Evolutionary conservation across 2,797 vertebrate genomes (phyloP), one percentile per base, ranked within the genome.

Genomic region (Enteromius radiatus): DNA sequence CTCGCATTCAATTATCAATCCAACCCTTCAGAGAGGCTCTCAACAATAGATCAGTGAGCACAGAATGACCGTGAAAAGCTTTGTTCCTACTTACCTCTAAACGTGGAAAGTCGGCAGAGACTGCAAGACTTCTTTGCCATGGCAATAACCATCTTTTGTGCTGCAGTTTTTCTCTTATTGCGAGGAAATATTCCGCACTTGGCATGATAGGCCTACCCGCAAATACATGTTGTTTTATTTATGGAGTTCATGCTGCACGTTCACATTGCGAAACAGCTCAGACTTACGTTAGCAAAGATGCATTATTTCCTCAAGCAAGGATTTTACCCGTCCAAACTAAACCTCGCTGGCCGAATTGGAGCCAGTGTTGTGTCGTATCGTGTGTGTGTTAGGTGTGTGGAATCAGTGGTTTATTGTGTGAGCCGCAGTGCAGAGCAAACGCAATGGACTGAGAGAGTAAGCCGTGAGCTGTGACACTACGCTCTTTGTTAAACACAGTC

Each of bases 191-290:
- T 85, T 64, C 78, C 33, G 75, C 26, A 28, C 56, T 33, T 59
- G 45, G 59, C 59, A 80, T 31, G 68, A n/a, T 47, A 75, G 64
- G 38, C 76, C 65, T 54, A 26, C 28, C n/a, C 33, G 4, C 41
- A 49, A 21, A 23, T 41, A 31, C 33, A 3, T n/a, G 36, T 80
- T 88, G 69, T 84, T 87, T 86, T 85, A 83, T 87, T 87, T 76
- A 85, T 84, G 68, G 17, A 83, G 28, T 65, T 63, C 26, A 76
- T 84, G 52, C 43, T 52, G 65, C 49, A 79, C 8, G 4, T 67
- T 38, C 7, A 23, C 17, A 41, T 75, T 21, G 26, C 28, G 21
- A 43, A 19, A 70, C 38, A 80, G 68, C 63, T 80, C 43, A 17
- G 73, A 61, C 38, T 41, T 54, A 45, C 56, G 49, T 76, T 75